Conservation (phyloP, 2,113 vertebrate species). For the Pseudolaguvia tuberculata region DNA sequence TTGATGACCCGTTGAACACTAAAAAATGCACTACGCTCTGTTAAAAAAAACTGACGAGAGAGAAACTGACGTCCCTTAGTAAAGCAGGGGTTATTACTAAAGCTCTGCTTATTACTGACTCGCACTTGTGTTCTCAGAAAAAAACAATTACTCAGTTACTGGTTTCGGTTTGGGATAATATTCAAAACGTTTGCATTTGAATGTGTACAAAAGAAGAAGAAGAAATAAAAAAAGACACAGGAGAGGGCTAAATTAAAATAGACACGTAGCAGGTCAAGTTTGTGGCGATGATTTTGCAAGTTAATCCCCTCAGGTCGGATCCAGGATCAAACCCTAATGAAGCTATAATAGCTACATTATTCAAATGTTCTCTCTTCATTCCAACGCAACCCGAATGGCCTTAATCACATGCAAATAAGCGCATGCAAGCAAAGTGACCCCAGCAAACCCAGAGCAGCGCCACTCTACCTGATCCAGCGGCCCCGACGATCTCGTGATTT, state of each 20-base stretch:
- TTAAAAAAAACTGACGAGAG: too few species aligned
- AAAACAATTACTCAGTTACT: slow-evolving; percentile 60
- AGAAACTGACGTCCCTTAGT: slow-evolving; percentile 78
- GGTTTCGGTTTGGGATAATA: slow-evolving; percentile 48
- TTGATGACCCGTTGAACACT: not conserved
- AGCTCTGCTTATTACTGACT: slow-evolving; percentile 42
- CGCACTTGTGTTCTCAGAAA: slow-evolving; percentile 47
- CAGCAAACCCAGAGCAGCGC: slow-evolving; percentile 50
- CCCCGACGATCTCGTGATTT: slow-evolving; percentile 94
- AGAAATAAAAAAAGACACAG: slow-evolving; percentile 60
- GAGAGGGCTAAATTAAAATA: slow-evolving; percentile 91
- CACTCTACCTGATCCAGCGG: slow-evolving; percentile 92
- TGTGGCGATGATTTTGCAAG: slow-evolving; percentile 84
- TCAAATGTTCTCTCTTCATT: slow-evolving; percentile 78
- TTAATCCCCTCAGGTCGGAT: slow-evolving; percentile 91
- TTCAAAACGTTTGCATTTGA: slow-evolving; percentile 39
- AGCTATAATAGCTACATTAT: slow-evolving; percentile 98
- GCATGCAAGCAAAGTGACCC: slow-evolving; percentile 80
- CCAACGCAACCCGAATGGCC: slow-evolving; percentile 90
- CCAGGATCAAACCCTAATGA: slow-evolving; percentile 91
- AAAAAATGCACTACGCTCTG: too few species aligned
- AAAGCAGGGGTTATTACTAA: slow-evolving; percentile 68
- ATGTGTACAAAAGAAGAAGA: slow-evolving; percentile 66
- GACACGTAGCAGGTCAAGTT: slow-evolving; percentile 95
- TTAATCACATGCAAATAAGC: slow-evolving; percentile 99